Evolutionary conservation across 2,797 vertebrate genomes (phyloP), one percentile per base, ranked within the genome.

Genomic region (Anniella stebbinsi): DNA sequence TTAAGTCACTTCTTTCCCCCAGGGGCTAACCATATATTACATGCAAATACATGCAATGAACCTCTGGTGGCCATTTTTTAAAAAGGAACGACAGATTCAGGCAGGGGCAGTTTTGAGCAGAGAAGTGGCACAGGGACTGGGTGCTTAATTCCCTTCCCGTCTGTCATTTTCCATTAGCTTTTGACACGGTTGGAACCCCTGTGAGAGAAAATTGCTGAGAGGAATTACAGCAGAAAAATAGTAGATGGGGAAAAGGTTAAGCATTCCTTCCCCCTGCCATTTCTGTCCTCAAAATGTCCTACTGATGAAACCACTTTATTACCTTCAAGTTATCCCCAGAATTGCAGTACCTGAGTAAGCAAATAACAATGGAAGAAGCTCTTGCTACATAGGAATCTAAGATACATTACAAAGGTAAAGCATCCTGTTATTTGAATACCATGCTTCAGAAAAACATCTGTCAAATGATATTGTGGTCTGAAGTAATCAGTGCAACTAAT

Each of bases 401-500:
- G 91, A 87, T 88, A 72, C 82, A 88, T 77, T 86, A 84, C 90
- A 87, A 94, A 91, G 91, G 90, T 89, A 91, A 92, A 70, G 38
- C 30, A 89, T 18, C 41, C 84, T 93, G 89, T 78, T 91, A 18
- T 92, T 90, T 90, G 87, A 93, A 63, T 2, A 88, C 23, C 0
- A 21, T 77, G 89, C 90, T 92, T 87, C 89, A 87, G 94, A 92
- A 92, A 95, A 91, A 92, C 95, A 96, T 92, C 96, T 96, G 95
- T 93, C 95, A 94, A 90, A 94, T 84, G 6, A 25, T 67, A 80
- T 0, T 82, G 91, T 95, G 92, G 81, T 84, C 93, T 89, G 28
- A 92, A 94, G 92, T 94, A 97, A 96, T 96, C 97, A 96, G 95
- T 92, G 90, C 93, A 85, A 94, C 95, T 97, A 97, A 97, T 97